Percentiles rank a stretch among this genome's conserved stretches.
phyloP scores from a whole-genome alignment of 2,888 invertebrate genomes.

The Galerucella calmariensis region DNA sequence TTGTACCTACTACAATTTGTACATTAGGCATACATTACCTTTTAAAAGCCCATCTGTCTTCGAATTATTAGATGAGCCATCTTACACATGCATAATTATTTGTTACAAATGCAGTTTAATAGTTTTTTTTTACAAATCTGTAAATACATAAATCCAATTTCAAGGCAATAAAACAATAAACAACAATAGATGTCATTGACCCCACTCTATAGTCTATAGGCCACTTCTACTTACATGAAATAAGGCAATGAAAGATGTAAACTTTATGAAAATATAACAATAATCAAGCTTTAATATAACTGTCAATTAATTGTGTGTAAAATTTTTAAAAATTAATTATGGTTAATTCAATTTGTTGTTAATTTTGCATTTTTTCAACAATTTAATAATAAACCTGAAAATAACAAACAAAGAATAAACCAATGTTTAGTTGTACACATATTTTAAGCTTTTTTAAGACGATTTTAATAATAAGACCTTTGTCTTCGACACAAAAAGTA shows the following conservation, averaged over 20 bases:
- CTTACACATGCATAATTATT: not conserved
- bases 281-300: not conserved
- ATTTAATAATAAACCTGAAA: not conserved
- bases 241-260: conserved; percentile 14
- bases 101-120: not conserved
- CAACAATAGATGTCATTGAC: conserved; percentile 35
- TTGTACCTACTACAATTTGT: not conserved
- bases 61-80: not conserved
- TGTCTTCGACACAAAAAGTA: not conserved
- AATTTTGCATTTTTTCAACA: not conserved
- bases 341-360: not conserved
- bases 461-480: not conserved
- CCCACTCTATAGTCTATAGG: conserved; percentile 24
- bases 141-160: conserved; percentile 9
- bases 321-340: not conserved
- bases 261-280: not conserved
- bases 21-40: not conserved
- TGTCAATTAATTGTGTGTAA: not conserved
- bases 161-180: conserved; percentile 29
- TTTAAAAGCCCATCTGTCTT: not conserved
- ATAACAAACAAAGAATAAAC: not conserved
- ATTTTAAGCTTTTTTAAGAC: not conserved
- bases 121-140: not conserved
- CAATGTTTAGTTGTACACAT: not conserved
- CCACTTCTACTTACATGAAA: conserved; percentile 8